Percentiles rank a stretch among this genome's conserved stretches.
These are phyloP conservation scores for Coluber constrictor DNA, from an alignment of 2,797 vertebrate genomes.

Conservation along the genomic window DNA sequence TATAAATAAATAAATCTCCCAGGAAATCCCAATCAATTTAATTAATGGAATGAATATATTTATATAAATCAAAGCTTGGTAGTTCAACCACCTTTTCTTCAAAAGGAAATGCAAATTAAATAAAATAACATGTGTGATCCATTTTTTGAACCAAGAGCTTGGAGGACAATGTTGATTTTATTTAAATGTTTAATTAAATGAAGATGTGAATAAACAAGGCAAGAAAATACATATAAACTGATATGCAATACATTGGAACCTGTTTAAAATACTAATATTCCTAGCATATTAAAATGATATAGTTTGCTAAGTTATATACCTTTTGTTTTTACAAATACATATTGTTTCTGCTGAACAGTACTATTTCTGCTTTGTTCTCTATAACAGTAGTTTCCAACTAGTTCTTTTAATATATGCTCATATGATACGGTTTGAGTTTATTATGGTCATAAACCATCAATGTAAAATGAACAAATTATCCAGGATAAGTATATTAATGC, in stretches of 20 bases:
- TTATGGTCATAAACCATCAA: neutral
- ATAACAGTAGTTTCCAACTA: neutral
- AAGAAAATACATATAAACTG: neutral
- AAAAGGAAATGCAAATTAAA: neutral
- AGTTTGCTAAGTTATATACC: neutral
- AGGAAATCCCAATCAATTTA: neutral
- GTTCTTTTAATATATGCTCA: neutral
- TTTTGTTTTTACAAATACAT: neutral
- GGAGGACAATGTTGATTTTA: neutral
- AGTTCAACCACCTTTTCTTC: neutral
- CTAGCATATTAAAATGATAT: neutral
- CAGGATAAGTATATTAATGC: neutral
- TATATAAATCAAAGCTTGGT: neutral
- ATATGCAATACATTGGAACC: neutral
- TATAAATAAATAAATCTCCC: neutral
- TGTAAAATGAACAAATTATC: neutral
- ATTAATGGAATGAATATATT: neutral
- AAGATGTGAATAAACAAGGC: neutral
- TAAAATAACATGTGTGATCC: neutral
- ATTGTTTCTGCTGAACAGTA: neutral
- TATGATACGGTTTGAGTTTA: neutral
- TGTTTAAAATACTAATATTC: neutral
- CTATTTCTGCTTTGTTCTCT: neutral
- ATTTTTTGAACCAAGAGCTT: neutral
- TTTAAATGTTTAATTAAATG: neutral